These are phyloP conservation scores for Antitype chi DNA, from an alignment of 2,888 invertebrate genomes.

Conservation along the genomic window DNA sequence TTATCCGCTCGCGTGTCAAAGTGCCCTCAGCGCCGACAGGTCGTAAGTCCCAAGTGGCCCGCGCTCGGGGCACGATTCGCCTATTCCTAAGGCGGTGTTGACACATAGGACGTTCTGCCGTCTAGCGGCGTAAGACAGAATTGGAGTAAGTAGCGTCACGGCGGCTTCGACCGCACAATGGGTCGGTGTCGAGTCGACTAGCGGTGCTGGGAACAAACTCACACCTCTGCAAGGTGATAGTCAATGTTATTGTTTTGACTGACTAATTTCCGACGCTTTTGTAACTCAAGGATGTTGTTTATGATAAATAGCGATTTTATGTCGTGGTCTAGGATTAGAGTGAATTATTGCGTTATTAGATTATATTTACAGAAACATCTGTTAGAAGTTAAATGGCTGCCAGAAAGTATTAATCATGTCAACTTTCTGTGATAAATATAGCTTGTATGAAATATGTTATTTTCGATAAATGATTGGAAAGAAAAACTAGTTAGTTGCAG, in stretches of 20 bases:
- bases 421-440: constrained; percentile 36
- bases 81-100: constrained; percentile 72
- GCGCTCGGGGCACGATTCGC: constrained; percentile 71
- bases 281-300: constrained; percentile 66
- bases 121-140: constrained; percentile 83
- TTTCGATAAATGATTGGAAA: constrained; percentile 24
- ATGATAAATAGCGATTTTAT: constrained; percentile 40
- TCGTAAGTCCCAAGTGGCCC: constrained; percentile 76
- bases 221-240: constrained; percentile 87
- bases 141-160: constrained; percentile 91
- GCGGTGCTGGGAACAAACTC: constrained; percentile 88
- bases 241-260: constrained; percentile 86
- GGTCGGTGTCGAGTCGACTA: constrained; percentile 87
- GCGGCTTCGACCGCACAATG: constrained; percentile 89
- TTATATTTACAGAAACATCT: constrained; percentile 43
- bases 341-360: constrained; percentile 55
- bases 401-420: constrained; percentile 45
- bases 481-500: constrained; percentile 37
- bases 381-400: constrained; percentile 41
- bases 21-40: constrained; percentile 67
- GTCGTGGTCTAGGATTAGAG: constrained; percentile 50
- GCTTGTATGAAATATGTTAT: constrained; percentile 40
- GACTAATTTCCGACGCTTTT: constrained; percentile 84
- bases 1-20: constrained; percentile 68
- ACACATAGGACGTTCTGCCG: constrained; percentile 81